phyloP scores from a whole-genome alignment of 2,797 vertebrate genomes.

The Thamnophis elegans region DNA sequence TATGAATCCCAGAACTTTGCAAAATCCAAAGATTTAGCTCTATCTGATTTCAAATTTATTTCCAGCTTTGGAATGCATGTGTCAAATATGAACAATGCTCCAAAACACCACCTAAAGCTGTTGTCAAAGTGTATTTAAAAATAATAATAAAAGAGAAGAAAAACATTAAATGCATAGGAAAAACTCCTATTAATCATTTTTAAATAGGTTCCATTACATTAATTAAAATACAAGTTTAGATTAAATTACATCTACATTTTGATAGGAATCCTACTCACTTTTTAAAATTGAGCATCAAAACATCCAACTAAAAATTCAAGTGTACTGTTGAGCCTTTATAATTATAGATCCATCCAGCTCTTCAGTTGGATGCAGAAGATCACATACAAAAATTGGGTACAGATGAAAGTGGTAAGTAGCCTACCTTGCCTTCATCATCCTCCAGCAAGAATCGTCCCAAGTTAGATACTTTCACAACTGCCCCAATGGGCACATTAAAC shows the following conservation, averaged over 20 bases:
- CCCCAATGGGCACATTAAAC: constrained; percentile 81
- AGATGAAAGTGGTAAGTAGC: constrained; percentile 28
- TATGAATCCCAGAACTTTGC: background rate
- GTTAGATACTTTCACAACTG: constrained; percentile 81
- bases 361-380: background rate
- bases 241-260: background rate
- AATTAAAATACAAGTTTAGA: background rate
- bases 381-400: background rate
- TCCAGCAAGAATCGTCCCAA: constrained; percentile 81
- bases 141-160: background rate
- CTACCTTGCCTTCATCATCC: constrained; percentile 96
- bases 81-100: background rate
- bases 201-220: background rate
- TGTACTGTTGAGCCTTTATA: background rate
- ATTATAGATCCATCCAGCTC: background rate
- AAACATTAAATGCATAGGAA: background rate
- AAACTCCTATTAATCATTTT: background rate
- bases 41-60: background rate
- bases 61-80: background rate
- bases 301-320: background rate
- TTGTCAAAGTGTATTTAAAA: background rate
- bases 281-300: background rate
- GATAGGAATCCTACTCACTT: background rate
- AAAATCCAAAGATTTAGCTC: background rate
- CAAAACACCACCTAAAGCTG: background rate